Percentiles rank a stretch among this genome's conserved stretches.
Conservation (phyloP, 2,888 invertebrate species). For the Drosophila maculinotata region DNA sequence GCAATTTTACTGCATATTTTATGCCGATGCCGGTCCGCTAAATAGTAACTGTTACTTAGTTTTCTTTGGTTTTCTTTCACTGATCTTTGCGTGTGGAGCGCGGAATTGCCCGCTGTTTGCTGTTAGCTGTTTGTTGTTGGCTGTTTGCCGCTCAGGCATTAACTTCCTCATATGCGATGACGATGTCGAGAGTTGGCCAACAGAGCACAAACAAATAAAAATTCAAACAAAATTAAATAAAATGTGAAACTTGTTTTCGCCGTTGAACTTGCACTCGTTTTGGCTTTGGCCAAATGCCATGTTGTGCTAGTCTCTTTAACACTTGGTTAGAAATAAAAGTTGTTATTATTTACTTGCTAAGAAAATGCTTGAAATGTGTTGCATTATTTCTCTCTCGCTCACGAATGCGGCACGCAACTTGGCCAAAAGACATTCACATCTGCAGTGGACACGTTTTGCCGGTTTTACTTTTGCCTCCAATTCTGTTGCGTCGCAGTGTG, state of each 20-base stretch:
- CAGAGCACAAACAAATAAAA: slow-evolving; percentile 19
- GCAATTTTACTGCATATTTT: slow-evolving; percentile 68
- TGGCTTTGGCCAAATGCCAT: slow-evolving; percentile 31
- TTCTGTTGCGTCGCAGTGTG: slow-evolving; percentile 27
- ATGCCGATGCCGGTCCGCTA: slow-evolving; percentile 56
- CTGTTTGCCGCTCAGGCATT: slow-evolving; percentile 58
- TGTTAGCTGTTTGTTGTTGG: slow-evolving; percentile 1
- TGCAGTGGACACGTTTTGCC: slow-evolving; percentile 73
- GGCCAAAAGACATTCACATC: slow-evolving; percentile 49
- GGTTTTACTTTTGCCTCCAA: slow-evolving; percentile 53
- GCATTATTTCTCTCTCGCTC: slow-evolving; percentile 42
- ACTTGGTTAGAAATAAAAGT: slow-evolving; percentile 68
- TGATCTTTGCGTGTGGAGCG: slow-evolving; percentile 50
- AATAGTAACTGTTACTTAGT: slow-evolving; percentile 77
- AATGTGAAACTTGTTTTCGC: slow-evolving; percentile 71
- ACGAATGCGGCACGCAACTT: slow-evolving; percentile 63
- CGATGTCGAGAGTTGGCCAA: slow-evolving; percentile 37
- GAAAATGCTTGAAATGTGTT: slow-evolving; percentile 43
- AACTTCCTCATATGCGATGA: slow-evolving; percentile 68
- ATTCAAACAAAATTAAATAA: slow-evolving; percentile 27
- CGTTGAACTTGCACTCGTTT: slow-evolving; percentile 79
- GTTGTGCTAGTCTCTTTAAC: slow-evolving; percentile 42
- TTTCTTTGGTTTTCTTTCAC: slow-evolving; percentile 47
- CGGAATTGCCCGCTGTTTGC: slow-evolving; percentile 4
- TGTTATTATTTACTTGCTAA: slow-evolving; percentile 38